Evolutionary conservation across 2,113 vertebrate genomes (phyloP).

Genomic region (Meles meles): DNA sequence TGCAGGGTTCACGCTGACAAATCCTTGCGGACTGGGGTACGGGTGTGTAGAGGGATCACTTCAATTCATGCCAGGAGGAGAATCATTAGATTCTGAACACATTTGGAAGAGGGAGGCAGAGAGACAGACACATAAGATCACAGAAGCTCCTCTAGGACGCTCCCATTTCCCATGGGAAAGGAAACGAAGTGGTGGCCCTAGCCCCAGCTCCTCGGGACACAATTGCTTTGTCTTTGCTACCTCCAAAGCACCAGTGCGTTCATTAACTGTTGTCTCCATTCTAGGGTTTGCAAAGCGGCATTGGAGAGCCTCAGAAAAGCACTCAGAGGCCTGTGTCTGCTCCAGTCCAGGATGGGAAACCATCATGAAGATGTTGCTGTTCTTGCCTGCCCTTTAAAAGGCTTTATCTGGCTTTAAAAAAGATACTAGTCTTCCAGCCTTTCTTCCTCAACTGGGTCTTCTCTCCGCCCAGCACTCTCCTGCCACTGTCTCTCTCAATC

Average conservation of each 20-base stretch:
- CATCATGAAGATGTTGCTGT: neutral
- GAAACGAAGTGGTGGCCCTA: conserved; percentile 38
- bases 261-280: conserved; percentile 28
- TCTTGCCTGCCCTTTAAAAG: conserved; percentile 7
- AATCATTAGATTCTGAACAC: conserved; percentile 59
- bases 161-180: conserved; percentile 61
- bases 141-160: conserved; percentile 30
- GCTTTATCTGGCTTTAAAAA: neutral
- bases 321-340: neutral
- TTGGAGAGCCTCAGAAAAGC: conserved; percentile 7
- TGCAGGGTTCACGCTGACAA: conserved; percentile 38
- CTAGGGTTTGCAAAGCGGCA: conserved; percentile 16
- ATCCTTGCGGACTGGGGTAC: conserved; percentile 43
- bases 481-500: neutral
- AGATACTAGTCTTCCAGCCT: neutral
- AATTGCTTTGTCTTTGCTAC: conserved; percentile 54
- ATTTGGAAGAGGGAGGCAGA: conserved; percentile 29
- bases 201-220: conserved; percentile 42
- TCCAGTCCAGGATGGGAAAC: neutral
- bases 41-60: neutral
- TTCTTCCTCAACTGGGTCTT: neutral
- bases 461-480: neutral
- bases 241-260: conserved; percentile 57
- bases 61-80: conserved; percentile 42
- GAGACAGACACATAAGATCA: conserved; percentile 46